A percentile compares a stretch with the other conserved stretches of the same genome.
These are phyloP conservation scores for Pteria penguin DNA, from an alignment of 2,888 invertebrate genomes.

Conservation along the genomic window DNA sequence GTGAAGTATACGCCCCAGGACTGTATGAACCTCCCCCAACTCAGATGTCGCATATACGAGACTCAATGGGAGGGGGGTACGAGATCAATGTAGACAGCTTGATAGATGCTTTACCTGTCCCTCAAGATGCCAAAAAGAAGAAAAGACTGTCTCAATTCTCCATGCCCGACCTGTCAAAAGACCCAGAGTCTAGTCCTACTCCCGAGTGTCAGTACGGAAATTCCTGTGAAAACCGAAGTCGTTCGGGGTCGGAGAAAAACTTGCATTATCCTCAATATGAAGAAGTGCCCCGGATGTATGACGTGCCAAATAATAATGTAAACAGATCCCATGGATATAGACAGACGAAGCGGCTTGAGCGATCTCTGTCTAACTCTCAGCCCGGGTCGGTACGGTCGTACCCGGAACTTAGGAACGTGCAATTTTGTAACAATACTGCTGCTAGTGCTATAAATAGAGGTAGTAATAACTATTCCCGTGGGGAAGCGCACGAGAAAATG, in stretches of 20 bases:
- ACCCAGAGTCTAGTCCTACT: slow-evolving; percentile 46
- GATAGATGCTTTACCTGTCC: slow-evolving; percentile 62
- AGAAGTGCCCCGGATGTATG: slow-evolving; percentile 35
- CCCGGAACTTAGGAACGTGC: slow-evolving; percentile 58
- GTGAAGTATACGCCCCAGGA: slow-evolving; percentile 73
- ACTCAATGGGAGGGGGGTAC: slow-evolving; percentile 49
- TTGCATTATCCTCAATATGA: slow-evolving; percentile 58
- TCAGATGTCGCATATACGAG: slow-evolving; percentile 49
- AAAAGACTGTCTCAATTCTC: slow-evolving; percentile 77
- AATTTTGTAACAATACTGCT: background rate
- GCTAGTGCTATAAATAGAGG: slow-evolving; percentile 11
- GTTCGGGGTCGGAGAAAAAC: slow-evolving; percentile 74
- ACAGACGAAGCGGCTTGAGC: background rate
- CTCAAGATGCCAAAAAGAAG: slow-evolving; percentile 67
- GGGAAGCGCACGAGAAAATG: slow-evolving; percentile 72
- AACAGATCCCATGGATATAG: slow-evolving; percentile 15
- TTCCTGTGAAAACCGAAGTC: slow-evolving; percentile 53
- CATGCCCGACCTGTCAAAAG: slow-evolving; percentile 78
- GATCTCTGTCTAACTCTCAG: slow-evolving; percentile 20
- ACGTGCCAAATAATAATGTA: slow-evolving; percentile 31
- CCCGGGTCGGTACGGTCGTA: slow-evolving; percentile 57
- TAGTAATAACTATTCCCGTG: slow-evolving; percentile 52
- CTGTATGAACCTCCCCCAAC: slow-evolving; percentile 62
- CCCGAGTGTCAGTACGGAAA: slow-evolving; percentile 54
- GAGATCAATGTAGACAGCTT: slow-evolving; percentile 69